phyloP scores from a whole-genome alignment of 2,888 invertebrate species.

The Zeuzera pyrina region DNA sequence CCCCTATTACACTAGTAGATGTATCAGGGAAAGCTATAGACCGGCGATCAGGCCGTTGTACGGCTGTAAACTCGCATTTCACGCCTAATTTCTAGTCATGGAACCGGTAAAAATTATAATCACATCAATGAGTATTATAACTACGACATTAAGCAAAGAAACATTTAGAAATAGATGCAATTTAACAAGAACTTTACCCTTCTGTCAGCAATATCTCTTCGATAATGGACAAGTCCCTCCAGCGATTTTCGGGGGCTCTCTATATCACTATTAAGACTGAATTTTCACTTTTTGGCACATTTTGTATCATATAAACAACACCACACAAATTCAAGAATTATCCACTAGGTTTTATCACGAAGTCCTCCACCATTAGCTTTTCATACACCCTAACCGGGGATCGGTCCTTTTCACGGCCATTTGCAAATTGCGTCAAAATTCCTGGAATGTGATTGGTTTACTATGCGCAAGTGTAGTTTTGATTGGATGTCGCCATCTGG shows the following conservation, averaged over 20 bases:
- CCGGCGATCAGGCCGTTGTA: constrained; percentile 35
- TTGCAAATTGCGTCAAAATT: constrained; percentile 74
- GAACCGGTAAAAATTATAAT: too few species aligned
- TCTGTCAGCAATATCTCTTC: constrained; percentile 63
- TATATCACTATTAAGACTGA: constrained; percentile 68
- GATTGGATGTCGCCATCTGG: constrained; percentile 37
- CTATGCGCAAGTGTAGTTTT: constrained; percentile 52
- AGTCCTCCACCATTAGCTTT: constrained; percentile 63
- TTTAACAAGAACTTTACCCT: constrained; percentile 61
- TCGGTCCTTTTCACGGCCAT: constrained; percentile 71
- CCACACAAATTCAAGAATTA: constrained; percentile 56
- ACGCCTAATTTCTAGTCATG: too few species aligned
- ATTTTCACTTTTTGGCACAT: constrained; percentile 72
- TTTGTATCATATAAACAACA: constrained; percentile 57
- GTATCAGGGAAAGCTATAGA: constrained; percentile 27
- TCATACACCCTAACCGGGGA: constrained; percentile 59
- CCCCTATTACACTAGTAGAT: constrained; percentile 25
- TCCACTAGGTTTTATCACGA: constrained; percentile 59
- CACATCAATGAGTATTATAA: constrained; percentile 18
- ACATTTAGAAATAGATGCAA: too few species aligned
- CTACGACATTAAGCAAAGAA: constrained; percentile 18
- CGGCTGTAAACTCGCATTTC: too few species aligned
- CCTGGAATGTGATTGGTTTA: constrained; percentile 59
- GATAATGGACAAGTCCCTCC: constrained; percentile 61
- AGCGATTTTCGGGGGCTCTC: constrained; percentile 55